Conservation (phyloP, 2,888 invertebrate genomes). For the Notodonta dromedarius region DNA sequence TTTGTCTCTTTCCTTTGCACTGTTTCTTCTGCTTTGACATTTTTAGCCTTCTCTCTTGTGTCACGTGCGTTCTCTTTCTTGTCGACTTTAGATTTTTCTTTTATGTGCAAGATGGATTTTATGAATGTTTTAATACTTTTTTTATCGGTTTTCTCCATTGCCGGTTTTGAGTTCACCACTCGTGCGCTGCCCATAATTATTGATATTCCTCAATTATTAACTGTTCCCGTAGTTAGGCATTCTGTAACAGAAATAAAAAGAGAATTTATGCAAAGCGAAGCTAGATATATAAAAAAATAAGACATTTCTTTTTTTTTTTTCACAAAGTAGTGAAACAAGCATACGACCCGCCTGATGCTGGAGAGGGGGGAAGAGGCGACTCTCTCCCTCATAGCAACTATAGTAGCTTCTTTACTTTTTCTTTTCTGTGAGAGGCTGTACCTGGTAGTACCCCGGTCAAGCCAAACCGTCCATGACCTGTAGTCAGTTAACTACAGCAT, state of each 20-base stretch:
- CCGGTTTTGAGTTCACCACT: constrained; percentile 43
- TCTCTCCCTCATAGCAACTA: too few species aligned
- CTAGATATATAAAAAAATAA: not conserved
- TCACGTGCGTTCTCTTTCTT: constrained; percentile 20
- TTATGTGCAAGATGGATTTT: constrained; percentile 39
- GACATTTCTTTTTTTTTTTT: too few species aligned
- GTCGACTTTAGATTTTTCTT: constrained; percentile 43
- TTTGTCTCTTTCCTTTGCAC: constrained; percentile 14
- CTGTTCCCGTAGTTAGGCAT: not conserved
- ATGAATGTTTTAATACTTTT: constrained; percentile 54
- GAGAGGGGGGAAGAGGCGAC: too few species aligned
- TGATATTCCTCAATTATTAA: not conserved
- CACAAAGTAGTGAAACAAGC: too few species aligned
- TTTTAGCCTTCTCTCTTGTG: constrained; percentile 15
- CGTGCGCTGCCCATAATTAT: constrained; percentile 63
- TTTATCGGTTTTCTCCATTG: constrained; percentile 61
- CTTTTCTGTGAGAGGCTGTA: too few species aligned
- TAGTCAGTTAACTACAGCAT: too few species aligned
- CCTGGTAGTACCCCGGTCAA: too few species aligned
- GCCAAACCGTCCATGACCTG: too few species aligned
- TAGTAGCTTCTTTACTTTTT: too few species aligned
- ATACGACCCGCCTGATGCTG: too few species aligned
- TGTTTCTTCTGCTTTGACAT: constrained; percentile 5
- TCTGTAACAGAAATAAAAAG: not conserved
- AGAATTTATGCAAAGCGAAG: not conserved